Base-by-base conservation (phyloP, 2,888 invertebrate species). In the Notodonta ziczac region DNA sequence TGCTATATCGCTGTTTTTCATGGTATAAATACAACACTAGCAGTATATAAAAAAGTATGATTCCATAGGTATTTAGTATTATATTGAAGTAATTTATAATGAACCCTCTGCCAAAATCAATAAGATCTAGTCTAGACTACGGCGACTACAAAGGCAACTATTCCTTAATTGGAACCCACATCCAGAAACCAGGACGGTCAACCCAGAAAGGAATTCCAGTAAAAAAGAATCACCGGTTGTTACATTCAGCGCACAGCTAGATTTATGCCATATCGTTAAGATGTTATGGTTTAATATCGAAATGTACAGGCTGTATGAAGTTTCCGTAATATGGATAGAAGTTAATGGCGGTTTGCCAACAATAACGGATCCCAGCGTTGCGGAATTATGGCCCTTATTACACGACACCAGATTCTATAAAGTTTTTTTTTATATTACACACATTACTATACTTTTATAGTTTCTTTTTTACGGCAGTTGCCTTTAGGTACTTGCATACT, bases 281-380 rank as follows among this genome's bases (percentile, higher is more conserved):
- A 61, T 24, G 39, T 76, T 84, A 84, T 78, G 78, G 85, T 82
- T 80, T 79, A 81, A 80, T 85, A 78, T 82, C 61, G 78, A 69
- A 78, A 73, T 77, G 72, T 70, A 72, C 65, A 56, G 70, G 75
- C 74, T 69, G 66, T 74, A 73, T 77, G 79, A 86, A 88, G 83
- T 88, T 89, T 86, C 83, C 80, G 81, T 86, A 87, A 88, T 88
- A 88, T 81, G 82, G 80, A 70, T 76, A 73, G 81, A 76, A 81
- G 77, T 76, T 84, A 82, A 86, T 89, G 88, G 88, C 87, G 67
- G 68, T 60, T 70, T 77, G 88, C 88, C 88, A 88, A 83, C 83
- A 84, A 85, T 82, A 83, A 80, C 81, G 80, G 74, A 78, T 72
- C 59, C 70, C 73, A 70, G 78, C 73, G 75, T 76, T 73, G 64